Conservation (phyloP, 2,888 invertebrate genomes). For the Alentia gelatinosa region DNA sequence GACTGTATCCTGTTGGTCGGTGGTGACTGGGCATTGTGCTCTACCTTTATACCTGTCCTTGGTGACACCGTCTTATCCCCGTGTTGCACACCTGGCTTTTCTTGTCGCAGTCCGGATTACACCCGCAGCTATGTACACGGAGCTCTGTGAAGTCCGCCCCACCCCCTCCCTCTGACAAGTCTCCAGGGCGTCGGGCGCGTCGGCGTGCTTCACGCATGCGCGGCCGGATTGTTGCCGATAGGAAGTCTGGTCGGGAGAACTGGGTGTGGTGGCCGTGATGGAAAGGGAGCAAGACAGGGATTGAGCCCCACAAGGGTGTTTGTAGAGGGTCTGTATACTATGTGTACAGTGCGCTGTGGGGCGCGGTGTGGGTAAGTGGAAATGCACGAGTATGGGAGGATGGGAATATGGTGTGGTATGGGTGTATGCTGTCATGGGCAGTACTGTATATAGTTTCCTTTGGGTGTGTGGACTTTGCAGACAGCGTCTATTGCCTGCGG, state of each 20-base stretch:
- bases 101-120: not conserved
- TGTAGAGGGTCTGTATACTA: too few species aligned
- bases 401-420: not conserved
- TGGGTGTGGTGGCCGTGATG: not conserved
- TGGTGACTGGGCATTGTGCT: not conserved
- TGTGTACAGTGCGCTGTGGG: not conserved
- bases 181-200: not conserved
- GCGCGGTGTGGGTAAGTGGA: not conserved
- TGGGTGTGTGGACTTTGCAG: too few species aligned
- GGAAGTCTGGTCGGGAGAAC: not conserved
- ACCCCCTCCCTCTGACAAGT: not conserved
- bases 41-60: not conserved
- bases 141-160: not conserved
- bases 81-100: conserved; percentile 44
- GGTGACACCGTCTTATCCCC: conserved; percentile 17
- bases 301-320: not conserved
- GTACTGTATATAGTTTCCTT: too few species aligned
- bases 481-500: not conserved
- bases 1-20: conserved; percentile 29
- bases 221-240: not conserved
- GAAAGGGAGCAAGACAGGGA: too few species aligned
- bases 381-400: not conserved
- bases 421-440: not conserved
- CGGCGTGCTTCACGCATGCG: not conserved
- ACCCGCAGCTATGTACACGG: not conserved